Evolutionary conservation across 2,888 invertebrate species (phyloP), one percentile per base, ranked within the genome.

Genomic region (Aquatica leii): DNA sequence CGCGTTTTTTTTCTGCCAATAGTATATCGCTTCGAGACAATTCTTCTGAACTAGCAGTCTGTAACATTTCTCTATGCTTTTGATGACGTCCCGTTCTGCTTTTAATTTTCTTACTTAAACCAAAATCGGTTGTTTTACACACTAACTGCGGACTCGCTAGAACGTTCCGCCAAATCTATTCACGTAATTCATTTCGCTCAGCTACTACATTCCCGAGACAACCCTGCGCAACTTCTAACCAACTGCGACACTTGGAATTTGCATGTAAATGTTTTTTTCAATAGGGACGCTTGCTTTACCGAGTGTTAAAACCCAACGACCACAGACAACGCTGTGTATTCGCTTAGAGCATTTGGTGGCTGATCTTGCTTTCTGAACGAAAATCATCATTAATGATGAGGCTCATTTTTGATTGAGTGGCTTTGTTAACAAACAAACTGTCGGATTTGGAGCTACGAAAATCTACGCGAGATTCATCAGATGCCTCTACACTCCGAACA

Each of bases 91-190:
- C 83, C 98, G 94, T 95, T n/a, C 95, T 93, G 75, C 95, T 95
- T 80, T 96, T 96, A 73, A 97, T 95, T 84, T 96, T 97, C 68
- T 99, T 88, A 69, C 97, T 97, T 61, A 99, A 86, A 49, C 99
- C 99, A 81, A 99, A 99, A 83, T 99, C 99, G 34, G 99, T 98
- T 76, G 99, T 99, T 86, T 99, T 99, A 84, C 99, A 99, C 24
- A 97, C 94, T 67, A 98, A 87, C 74, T 95, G 94, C 35, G 96
- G 93, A 84, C 98, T 98, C 51, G 99, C 98, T 65, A 99, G 89
- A 9, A 99, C 98, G 82, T 99, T 99, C 99, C 5, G 97, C 97
- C 68, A 99, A 87, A 81, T 99, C 98, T 89, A 82, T 99, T 98
- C 59, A 99, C 98, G 84, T 98, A 99, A 80, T 97, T 98, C 97